Base-by-base conservation (phyloP, 2,888 invertebrate species). In the Dione juno region DNA sequence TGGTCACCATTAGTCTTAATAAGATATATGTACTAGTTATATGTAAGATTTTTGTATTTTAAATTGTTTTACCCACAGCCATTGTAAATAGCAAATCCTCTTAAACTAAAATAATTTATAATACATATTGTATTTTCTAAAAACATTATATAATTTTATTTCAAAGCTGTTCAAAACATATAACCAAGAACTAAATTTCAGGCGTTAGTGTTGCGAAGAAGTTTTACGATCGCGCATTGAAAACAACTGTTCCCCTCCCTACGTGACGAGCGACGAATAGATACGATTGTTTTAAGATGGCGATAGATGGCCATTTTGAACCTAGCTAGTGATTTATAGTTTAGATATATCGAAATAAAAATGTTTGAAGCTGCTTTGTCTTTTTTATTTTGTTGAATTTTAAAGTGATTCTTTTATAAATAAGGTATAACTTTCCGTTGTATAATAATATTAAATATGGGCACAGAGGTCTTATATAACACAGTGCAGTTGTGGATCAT, bases 181-280 rank as follows among this genome's bases (percentile, higher is more conserved):
- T 74, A 70, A 53, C 52, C 53, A 67, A 54, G 69, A 66, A 59
- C 40, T 66, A 75, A 71, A 69, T 67, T 57, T 61, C 57, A 37
- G 71, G 67, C 70, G 72, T 70, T 70, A 68, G 72, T 72, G 70
- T 74, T 75, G 80, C 78, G 81, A 77, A 78, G 77, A 83, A 85
- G 82, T 87, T 84, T 85, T 84, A 84, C 83, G 83, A 83, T 79
- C 79, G 80, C 82, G 84, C 84, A 83, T 85, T 82, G 82, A 81
- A 78, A 82, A 82, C 86, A 85, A 84, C 82, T 85, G 84, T 81
- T 85, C 81, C 79, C 64, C 69, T 77, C 79, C 64, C 69, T 77
- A 84, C 84, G 85, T 84, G 84, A 84, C 80, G 78, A 77, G 76
- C 75, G 80, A 78, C 76, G 76, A 77, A 80, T 78, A 78, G 80